Evolutionary conservation across 2,113 vertebrate species (phyloP).

Genomic region (Pterocles gutturalis): DNA sequence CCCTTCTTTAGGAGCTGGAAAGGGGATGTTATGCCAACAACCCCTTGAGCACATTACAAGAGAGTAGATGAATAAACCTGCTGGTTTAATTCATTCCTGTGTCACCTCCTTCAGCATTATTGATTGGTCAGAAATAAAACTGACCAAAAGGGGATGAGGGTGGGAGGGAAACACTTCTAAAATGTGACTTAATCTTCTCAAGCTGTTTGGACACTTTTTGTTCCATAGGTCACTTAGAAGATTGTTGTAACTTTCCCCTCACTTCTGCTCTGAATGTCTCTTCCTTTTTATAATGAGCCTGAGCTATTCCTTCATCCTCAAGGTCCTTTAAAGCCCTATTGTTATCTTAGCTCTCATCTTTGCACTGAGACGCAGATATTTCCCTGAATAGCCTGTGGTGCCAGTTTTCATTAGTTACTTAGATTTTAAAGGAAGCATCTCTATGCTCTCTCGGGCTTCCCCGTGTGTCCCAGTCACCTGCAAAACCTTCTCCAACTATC

Average conservation of each 20-base stretch:
- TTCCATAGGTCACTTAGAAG: conserved; percentile 18
- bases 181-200: conserved; percentile 28
- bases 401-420: conserved; percentile 32
- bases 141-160: background rate
- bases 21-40: background rate
- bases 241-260: conserved; percentile 25
- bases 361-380: conserved; percentile 14
- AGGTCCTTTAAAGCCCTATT: conserved; percentile 14
- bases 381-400: conserved; percentile 1
- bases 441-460: background rate
- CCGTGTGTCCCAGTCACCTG: background rate
- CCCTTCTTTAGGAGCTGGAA: background rate
- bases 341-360: conserved; percentile 41
- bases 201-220: background rate
- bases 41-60: background rate
- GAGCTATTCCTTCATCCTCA: conserved; percentile 23
- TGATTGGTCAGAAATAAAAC: conserved; percentile 11
- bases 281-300: background rate
- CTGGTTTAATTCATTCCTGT: conserved; percentile 3
- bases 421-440: conserved; percentile 10
- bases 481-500: background rate
- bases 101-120: conserved; percentile 17
- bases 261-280: background rate
- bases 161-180: conserved; percentile 2
- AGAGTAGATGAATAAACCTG: conserved; percentile 18